phyloP scores from a whole-genome alignment of 37 sponge, comb jelly and placozoan species.

The Chondrilla cf. caribensis region DNA sequence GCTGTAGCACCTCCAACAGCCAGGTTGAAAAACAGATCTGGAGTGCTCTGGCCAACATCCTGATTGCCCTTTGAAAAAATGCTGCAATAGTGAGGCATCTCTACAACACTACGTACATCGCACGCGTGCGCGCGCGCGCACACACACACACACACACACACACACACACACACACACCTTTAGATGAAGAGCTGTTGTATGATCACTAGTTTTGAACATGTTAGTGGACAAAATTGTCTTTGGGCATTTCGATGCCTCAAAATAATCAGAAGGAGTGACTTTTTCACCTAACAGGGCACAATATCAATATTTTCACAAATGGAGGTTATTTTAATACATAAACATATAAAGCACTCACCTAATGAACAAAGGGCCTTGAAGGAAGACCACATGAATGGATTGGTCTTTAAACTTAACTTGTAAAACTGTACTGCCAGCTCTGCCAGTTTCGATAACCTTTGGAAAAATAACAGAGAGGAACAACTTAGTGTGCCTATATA shows the following conservation, averaged over 20 bases:
- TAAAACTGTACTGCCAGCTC: slow-evolving; percentile 62
- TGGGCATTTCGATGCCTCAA: slow-evolving; percentile 58
- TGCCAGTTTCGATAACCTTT: slow-evolving; percentile 28
- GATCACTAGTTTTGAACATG: not conserved
- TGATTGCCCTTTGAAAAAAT: not conserved
- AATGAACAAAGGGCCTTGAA: slow-evolving; percentile 68
- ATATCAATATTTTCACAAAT: not conserved
- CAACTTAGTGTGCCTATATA: too few species aligned
- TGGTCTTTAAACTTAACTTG: slow-evolving; percentile 58
- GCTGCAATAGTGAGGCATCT: not conserved
- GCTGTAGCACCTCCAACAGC: slow-evolving; percentile 64
- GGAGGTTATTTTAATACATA: not conserved
- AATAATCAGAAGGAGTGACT: slow-evolving; percentile 52
- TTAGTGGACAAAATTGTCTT: slow-evolving; percentile 18
- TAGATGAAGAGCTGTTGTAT: not conserved
- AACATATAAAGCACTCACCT: slow-evolving; percentile 10
- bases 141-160: too few species aligned
- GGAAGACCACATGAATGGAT: slow-evolving; percentile 89
- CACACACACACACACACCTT: not conserved
- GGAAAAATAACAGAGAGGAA: too few species aligned
- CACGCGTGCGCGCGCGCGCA: too few species aligned
- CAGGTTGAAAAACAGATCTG: slow-evolving; percentile 52
- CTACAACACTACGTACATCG: too few species aligned
- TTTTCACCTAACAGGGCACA: slow-evolving; percentile 35
- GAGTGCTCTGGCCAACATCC: slow-evolving; percentile 24